Percentiles rank a stretch among this genome's conserved stretches.
Evolutionary conservation across 2,888 invertebrate genomes (phyloP).

Genomic region (Zaprionus obscuricornis): DNA sequence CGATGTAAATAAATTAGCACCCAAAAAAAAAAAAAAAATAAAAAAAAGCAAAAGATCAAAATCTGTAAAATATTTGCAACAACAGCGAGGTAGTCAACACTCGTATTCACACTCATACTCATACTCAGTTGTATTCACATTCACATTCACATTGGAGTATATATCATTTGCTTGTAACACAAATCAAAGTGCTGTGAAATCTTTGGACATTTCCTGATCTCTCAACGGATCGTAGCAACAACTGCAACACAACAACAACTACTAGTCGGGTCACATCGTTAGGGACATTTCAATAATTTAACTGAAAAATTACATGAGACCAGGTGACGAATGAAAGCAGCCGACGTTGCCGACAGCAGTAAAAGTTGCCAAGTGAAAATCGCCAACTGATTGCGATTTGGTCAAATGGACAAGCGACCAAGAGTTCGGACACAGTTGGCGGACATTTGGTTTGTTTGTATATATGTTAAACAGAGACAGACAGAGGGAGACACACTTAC

Average conservation of each 20-base stretch:
- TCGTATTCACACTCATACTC: constrained; percentile 8
- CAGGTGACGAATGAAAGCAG: constrained; percentile 75
- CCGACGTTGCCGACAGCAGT: constrained; percentile 59
- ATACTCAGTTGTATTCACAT: constrained; percentile 3
- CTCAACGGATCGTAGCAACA: constrained; percentile 32
- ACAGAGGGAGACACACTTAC: no score
- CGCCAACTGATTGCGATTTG: constrained; percentile 70
- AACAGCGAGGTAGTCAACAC: no score
- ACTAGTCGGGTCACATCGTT: constrained; percentile 32
- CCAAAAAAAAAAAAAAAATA: constrained; percentile 37
- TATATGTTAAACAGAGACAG: neutral
- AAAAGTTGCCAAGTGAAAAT: constrained; percentile 74
- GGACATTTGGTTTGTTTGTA: no score
- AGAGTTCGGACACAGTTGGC: constrained; percentile 6
- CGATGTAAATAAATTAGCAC: constrained; percentile 53
- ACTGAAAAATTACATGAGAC: constrained; percentile 53
- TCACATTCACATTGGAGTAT: constrained; percentile 14
- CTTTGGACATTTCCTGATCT: constrained; percentile 47
- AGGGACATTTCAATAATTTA: constrained; percentile 64
- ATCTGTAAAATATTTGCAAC: no score
- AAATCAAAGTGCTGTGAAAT: constrained; percentile 54
- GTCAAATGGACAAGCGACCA: constrained; percentile 31
- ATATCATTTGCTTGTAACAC: constrained; percentile 49
- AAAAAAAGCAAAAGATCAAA: constrained; percentile 38
- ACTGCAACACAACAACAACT: no score